Evolutionary conservation across 2,888 invertebrate species (phyloP), one percentile per base, ranked within the genome.

Genomic region (Dryadula phaetusa): DNA sequence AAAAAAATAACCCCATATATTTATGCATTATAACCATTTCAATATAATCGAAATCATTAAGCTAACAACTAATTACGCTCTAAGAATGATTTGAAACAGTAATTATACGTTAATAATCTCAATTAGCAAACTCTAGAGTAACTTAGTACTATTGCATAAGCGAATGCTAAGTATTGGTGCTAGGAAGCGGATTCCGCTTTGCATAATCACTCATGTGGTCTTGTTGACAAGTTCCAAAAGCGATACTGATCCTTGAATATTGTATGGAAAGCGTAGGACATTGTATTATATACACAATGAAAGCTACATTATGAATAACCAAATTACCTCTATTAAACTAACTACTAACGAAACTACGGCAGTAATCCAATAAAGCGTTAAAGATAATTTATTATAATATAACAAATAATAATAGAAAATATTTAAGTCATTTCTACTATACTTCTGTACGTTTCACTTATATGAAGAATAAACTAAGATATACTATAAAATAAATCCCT

Each of bases 201-300:
- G 56, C 56, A 56, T 56, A 56, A 40, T 40, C 56, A 22, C 56
- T 25, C 56, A 20, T 56, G 40, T 56, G 56, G 56, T 40, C 37
- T 37, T 56, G 40, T 56, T 40, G 40, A 56, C 56, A 40, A 56
- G 56, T 56, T 56, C 56, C n/a, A 37, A 40, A 40, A 56, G 56
- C 56, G 20, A 25, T 12, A 40, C 25, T 56, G 56, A 56, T 56
- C 56, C 56, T 56, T 56, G 56, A 56, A 56, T 40, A 56, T 22
- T 37, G 25, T 40, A 56, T 40, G n/a, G 22, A 56, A 14, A n/a
- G 22, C 37, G 8, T 16, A 7, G 5, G 16, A 16, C 37, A 1
- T 37, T 12, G 12, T 12, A 37, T 37, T 3, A 37, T 37, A 12
- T 42, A 16, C 7, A 16, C 7, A 42, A 42, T 16, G 6, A 7